These are phyloP conservation scores for Atractosteus spatula DNA, from an alignment of 2,113 vertebrate genomes.

Conservation along the genomic window DNA sequence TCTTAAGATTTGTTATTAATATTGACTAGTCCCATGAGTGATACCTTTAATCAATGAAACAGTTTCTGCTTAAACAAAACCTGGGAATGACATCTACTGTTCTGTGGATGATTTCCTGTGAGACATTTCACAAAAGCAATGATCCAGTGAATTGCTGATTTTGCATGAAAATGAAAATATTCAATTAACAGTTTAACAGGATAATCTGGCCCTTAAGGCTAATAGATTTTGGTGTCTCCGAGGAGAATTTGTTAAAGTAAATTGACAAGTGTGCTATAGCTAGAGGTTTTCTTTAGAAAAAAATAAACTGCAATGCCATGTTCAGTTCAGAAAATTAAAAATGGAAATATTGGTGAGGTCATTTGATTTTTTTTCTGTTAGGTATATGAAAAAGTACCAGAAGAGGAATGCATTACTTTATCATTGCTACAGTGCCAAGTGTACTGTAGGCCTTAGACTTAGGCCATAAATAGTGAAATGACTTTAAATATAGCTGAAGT, in stretches of 20 bases:
- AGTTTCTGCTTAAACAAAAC: not conserved
- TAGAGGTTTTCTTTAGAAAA: not conserved
- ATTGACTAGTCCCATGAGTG: too few species aligned
- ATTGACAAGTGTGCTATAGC: not conserved
- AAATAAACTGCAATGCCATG: not conserved
- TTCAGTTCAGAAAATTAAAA: not conserved
- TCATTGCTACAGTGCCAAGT: too few species aligned
- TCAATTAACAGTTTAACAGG: not conserved
- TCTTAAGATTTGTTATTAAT: too few species aligned
- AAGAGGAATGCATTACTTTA: too few species aligned
- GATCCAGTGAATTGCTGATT: not conserved
- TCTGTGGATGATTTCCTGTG: not conserved
- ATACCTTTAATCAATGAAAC: not conserved
- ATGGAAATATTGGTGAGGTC: not conserved
- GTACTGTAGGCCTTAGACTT: too few species aligned
- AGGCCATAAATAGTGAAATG: too few species aligned
- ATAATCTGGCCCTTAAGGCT: not conserved
- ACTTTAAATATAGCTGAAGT: too few species aligned
- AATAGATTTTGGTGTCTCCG: not conserved
- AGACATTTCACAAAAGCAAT: not conserved
- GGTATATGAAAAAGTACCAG: too few species aligned
- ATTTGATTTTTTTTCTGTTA: too few species aligned
- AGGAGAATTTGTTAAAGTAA: not conserved
- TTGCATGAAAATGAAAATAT: not conserved
- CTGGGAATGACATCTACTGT: not conserved